Base-by-base conservation (phyloP, 2,113 vertebrate genomes). In the Scartelaos histophorus region DNA sequence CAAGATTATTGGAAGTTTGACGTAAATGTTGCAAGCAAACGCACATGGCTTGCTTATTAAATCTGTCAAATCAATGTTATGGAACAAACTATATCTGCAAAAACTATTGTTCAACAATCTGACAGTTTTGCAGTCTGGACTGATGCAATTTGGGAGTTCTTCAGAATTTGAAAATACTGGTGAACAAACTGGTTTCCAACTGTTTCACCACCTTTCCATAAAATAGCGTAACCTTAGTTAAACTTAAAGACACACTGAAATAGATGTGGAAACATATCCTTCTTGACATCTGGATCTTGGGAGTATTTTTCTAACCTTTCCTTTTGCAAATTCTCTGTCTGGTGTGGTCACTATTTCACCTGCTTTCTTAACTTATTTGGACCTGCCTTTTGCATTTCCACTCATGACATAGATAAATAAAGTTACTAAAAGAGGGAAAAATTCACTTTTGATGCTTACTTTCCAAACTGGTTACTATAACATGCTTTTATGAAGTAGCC, bases 1-100 rank as follows among this genome's bases (percentile, higher is more conserved):
- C 69, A 19, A 45, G 66, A 80, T 73, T 51, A 70, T 73, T 74
- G 64, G 67, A 13, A 57, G 64, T 70, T 76, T 35, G 29, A 35
- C 16, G 19, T 35, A 19, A 10, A 62, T 62, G 13, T 35, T 29
- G 29, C 3, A 60, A 13, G 15, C 2, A 56, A 43, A 43, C 10
- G 38, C n/a, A 21, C n/a, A 21, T 56, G 6, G 0, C 22, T 60
- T 60, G 22, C 7, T 17, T 34, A 16, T 34, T 16, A 34, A 17
- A 34, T 5, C 34, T 61, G 24, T 5, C 25, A 34, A 34, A 61
- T 34, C 22, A 17, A 4, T 61, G 24, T 61, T 22, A 60, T 24
- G 24, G 57, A 60, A 58, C 22, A 58, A 21, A 56, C 53, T 21
- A 21, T 22, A 21, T 22, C 21, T 58, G 56, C 56, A 25, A n/a